phyloP scores from a whole-genome alignment of 2,113 vertebrate genomes.

The Orycteropus afer region DNA sequence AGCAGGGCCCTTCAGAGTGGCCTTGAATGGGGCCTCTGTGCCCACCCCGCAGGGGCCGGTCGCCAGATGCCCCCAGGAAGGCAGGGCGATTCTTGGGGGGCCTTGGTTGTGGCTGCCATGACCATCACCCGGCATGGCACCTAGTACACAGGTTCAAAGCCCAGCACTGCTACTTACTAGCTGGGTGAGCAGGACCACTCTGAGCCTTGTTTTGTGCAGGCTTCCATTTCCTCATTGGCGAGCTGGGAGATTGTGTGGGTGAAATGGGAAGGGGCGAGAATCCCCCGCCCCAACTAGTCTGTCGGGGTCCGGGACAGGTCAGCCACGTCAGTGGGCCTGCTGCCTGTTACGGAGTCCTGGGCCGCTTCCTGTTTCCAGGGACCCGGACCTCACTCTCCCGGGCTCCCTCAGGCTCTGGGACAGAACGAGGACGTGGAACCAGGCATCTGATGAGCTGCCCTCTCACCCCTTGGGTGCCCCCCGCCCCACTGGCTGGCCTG shows the following conservation, averaged over 20 bases:
- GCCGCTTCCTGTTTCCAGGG: neutral
- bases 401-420: neutral
- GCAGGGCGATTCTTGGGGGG: neutral
- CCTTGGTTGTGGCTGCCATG: neutral
- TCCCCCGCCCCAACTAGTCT: neutral
- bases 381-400: neutral
- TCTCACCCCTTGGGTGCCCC: neutral
- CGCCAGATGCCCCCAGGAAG: too few species aligned
- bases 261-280: neutral
- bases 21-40: neutral
- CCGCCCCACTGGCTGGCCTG: neutral
- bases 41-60: rapidly evolving
- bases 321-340: neutral
- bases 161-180: neutral
- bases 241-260: neutral
- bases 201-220: neutral
- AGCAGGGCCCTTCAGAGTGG: neutral
- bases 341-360: too few species aligned
- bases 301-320: neutral
- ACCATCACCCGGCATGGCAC: neutral
- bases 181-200: neutral
- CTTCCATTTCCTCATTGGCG: neutral
- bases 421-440: neutral
- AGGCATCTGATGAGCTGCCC: neutral
- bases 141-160: neutral